Evolutionary conservation across 2,113 vertebrate species (phyloP).

Genomic region (Willisornis vidua): DNA sequence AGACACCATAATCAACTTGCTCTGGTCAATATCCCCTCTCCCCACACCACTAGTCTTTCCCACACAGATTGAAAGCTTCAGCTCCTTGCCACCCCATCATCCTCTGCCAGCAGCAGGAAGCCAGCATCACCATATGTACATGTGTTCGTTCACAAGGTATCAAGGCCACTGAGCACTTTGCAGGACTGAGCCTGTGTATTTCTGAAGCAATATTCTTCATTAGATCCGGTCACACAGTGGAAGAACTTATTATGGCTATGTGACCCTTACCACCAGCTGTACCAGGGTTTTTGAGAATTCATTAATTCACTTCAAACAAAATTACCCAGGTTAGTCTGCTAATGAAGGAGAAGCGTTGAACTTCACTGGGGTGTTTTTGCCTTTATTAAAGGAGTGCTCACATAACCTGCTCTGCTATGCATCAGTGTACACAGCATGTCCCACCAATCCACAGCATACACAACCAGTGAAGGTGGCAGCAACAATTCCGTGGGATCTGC

Average conservation of each 20-base stretch:
- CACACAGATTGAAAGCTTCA: neutral
- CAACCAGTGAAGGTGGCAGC: neutral
- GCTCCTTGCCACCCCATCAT: neutral
- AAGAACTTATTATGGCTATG: neutral
- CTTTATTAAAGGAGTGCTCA: neutral
- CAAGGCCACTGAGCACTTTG: neutral
- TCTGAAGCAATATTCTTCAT: neutral
- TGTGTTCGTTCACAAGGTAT: neutral
- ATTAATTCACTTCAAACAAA: neutral
- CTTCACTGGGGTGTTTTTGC: neutral
- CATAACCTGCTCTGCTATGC: neutral
- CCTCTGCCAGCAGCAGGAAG: neutral
- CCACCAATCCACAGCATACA: neutral
- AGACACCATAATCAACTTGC: neutral
- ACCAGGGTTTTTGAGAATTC: neutral
- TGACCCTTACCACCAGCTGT: neutral
- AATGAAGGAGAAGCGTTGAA: neutral
- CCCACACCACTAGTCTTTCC: neutral
- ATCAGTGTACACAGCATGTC: neutral
- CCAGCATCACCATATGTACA: fast-evolving
- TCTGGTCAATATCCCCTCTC: neutral
- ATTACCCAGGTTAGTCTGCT: neutral
- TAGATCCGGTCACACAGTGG: neutral
- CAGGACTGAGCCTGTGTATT: neutral
- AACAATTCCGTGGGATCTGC: neutral